Conservation (phyloP, 2,888 invertebrate genomes). For the Ophraella communa region DNA sequence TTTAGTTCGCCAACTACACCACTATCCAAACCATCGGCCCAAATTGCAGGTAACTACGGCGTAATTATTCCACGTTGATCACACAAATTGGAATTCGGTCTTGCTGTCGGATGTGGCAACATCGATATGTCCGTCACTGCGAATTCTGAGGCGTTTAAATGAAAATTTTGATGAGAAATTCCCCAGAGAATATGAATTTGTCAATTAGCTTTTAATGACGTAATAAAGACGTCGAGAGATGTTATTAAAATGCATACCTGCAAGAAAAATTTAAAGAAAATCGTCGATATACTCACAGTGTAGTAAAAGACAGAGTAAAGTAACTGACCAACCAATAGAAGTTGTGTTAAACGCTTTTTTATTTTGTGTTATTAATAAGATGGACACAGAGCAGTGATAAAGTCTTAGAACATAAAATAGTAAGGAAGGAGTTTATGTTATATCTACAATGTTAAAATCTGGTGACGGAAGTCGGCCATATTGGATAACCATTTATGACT, state of each 20-base stretch:
- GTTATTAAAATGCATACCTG: background rate
- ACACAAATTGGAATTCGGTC: slow-evolving; percentile 31
- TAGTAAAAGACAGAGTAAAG: no score
- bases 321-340: background rate
- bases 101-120: slow-evolving; percentile 27
- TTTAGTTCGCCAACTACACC: slow-evolving; percentile 13
- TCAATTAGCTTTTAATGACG: background rate
- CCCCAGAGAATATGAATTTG: slow-evolving; percentile 6
- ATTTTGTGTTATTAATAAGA: background rate
- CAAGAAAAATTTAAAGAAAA: no score
- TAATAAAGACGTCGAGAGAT: background rate
- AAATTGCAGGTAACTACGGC: slow-evolving; percentile 23
- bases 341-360: background rate
- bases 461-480: no score
- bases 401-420: no score
- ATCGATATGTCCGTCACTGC: slow-evolving; percentile 25
- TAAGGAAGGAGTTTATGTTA: no score
- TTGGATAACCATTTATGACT: no score
- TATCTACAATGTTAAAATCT: no score
- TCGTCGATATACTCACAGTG: no score
- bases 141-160: slow-evolving; percentile 15
- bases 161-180: slow-evolving; percentile 19
- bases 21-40: background rate
- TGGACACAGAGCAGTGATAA: no score
- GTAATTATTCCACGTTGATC: slow-evolving; percentile 29